Evolutionary conservation across 1,140 invertebrate species (phyloP), one percentile per base, ranked within the genome.

Genomic region (Listronotus oregonensis): DNA sequence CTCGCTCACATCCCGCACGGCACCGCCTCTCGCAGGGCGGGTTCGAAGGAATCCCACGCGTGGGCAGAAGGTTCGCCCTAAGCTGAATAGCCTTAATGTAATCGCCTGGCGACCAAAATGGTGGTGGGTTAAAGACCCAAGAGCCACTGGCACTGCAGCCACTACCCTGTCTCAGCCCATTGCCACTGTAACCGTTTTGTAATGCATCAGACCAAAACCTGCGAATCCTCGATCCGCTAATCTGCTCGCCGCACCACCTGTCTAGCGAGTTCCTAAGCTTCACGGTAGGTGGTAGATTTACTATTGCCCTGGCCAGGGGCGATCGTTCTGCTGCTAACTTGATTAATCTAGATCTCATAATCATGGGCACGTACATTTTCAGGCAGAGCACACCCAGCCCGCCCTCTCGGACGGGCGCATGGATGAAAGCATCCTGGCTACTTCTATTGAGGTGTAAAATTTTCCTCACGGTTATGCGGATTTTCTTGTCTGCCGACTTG

Each of bases 401-500:
- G 0, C 67, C 67, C n/a, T 57, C 44, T 32, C 32, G 47, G 14
- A 39, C 17, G 1, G 58, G 52, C 3, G 67, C 51, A 32, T 69
- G 49, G 5, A 27, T 27, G 1, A 64, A 34, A 1, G 46, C 37
- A n/a, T 71, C 44, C 0, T 34, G 59, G 0, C 61, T 69, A 14
- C 69, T 61, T 2, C 11, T n/a, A 31, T 39, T 15, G 0, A 71
- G 60, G 52, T 71, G 69, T 3, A 71, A 44, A 6, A 39, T 18
- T 6, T 11, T 6, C 39, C 62, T 67, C 0, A 68, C 39, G 0
- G 40, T 12, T 6, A 27, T 21, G 31, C 56, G 46, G 6, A 74
- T 56, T 3, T 72, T 6, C 10, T 67, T 12, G 51, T 73, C 69
- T 0, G 56, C 59, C 10, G 71, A 67, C 0, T 40, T 31, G 0